Evolutionary conservation across 2,888 invertebrate genomes (phyloP), one percentile per base, ranked within the genome.

Genomic region (Mycalesis mineus): DNA sequence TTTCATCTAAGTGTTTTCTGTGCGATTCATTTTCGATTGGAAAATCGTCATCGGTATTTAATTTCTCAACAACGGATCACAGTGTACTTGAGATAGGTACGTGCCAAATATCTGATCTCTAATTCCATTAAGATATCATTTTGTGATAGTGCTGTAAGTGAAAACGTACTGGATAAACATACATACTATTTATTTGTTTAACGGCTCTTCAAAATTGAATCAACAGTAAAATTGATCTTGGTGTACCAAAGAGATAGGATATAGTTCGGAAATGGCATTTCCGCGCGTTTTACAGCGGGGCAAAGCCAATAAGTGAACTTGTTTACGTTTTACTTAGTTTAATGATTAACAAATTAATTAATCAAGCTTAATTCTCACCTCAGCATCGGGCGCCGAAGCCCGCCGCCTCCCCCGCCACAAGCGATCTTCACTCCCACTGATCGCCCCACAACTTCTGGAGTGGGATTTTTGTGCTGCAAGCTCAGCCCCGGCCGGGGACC

Each of bases 361-460:
- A 33, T 33, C 7, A 33, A 36, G 36, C 4, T 44, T n/a, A 11
- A 8, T 14, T 17, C 37, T 86, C 69, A 91, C 91, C 78, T 91
- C 91, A 68, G 84, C 85, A 61, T 89, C 80, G 55, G 88, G 85
- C 31, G 89, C 88, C 9, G 87, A 88, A 2, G 88, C 88, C n/a
- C 89, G 75, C 49, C 89, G 73, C 61, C 90, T 74, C 36, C 84
- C 86, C 11, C 88, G 80, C 90, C 90, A 90, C 57, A 90, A 68
- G 28, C 90, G 82, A 56, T 91, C 92, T 64, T 92, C 92, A 68
- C 91, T 92, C 36, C 95, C 95, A 8, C 95, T 95, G 63, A 96
- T 96, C 63, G 95, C 95, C 9, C 96, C 96, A 77, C 96, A 96
- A 75, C 95, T 95, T 54, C 95, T 91, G 56, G 95, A 96, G 68